Evolutionary conservation across 1,140 invertebrate species (phyloP), one percentile per base, ranked within the genome.

Genomic region (Papilio polyxenes): DNA sequence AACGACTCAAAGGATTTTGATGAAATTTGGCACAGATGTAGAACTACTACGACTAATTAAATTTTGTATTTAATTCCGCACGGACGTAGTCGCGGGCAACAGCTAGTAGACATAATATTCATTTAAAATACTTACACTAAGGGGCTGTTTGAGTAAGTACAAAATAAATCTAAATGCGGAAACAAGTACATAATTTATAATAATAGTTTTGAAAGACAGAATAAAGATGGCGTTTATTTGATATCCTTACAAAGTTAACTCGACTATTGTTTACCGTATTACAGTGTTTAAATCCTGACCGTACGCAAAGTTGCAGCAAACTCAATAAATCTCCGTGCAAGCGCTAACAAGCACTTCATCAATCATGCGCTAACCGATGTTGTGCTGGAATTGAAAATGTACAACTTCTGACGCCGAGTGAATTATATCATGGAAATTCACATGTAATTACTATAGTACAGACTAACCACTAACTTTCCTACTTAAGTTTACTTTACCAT

Each of bases 351-450:
- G 62, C 31, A 72, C 65, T 40, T 37, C 65, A 72, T 72, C 65
- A 72, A 72, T 72, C 65, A 72, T 72, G 11, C 23, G 10, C 31
- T 72, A 37, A 72, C 65, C 62, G 62, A 23, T 8, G 62, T n/a
- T 72, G 31, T 17, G 65, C 15, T 37, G 65, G 65, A 72, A 72
- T 72, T 72, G 65, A 72, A 72, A 72, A 72, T 13, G 31, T 72
- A 40, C 65, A 72, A 72, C 65, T 72, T 72, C 23, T 72, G 13
- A 72, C 65, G 65, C 31, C 5, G 31, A 31, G 23, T 72, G 65
- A 72, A 72, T 72, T 37, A 72, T 72, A 23, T 40, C 31, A 10
- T 15, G 7, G 20, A 31, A 37, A 72, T 37, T 72, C 65, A 17
- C 65, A 7, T 37, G 31, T 72, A 65, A 23, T 23, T 37, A 31